Evolutionary conservation across 1,140 invertebrate genomes (phyloP), one percentile per base, ranked within the genome.

Genomic region (Camponotus floridanus): DNA sequence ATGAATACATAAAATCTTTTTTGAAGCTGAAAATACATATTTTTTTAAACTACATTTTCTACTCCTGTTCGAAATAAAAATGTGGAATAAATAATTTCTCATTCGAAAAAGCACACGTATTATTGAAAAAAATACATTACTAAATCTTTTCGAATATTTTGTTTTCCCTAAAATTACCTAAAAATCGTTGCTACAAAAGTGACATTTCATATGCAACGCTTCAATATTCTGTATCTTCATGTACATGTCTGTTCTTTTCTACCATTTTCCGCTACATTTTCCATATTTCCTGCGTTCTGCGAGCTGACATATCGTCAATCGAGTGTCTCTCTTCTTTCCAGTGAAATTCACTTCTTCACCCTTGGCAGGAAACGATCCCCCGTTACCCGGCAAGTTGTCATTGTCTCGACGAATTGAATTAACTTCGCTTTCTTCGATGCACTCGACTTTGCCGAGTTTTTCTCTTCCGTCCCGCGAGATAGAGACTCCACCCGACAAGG

Each of bases 361-460:
- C 36, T n/a, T 3, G 31, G 55, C 36, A 59, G 76, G 67, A 80
- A 86, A 55, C 62, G 65, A 74, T 65, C 26, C 78, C 48, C 18
- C 48, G 48, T 51, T 51, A 51, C 48, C 33, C 45, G 42, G 42
- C 21, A 33, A n/a, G 80, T 64, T 59, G 59, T 85, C 73, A 76
- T 64, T 78, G 81, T 76, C 81, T 65, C 48, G 45, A 11, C 73
- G 59, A 85, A 85, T 85, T 85, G 64, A 76, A 85, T 85, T 78
- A 85, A 85, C 42, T 26, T 26, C 81, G 55, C 81, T 78, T 78
- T 78, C 81, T 85, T 85, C 73, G 59, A 73, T 31, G 57, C 68
- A 45, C 70, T 83, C 70, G 68, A 39, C 73, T 64, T 55, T 13
- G 9, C 59, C 57, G 45, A 51, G 81, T 68, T 85, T 85, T 85